These are phyloP conservation scores for Tetragonisca angustula DNA, from an alignment of 2,888 invertebrate species.

Conservation along the genomic window DNA sequence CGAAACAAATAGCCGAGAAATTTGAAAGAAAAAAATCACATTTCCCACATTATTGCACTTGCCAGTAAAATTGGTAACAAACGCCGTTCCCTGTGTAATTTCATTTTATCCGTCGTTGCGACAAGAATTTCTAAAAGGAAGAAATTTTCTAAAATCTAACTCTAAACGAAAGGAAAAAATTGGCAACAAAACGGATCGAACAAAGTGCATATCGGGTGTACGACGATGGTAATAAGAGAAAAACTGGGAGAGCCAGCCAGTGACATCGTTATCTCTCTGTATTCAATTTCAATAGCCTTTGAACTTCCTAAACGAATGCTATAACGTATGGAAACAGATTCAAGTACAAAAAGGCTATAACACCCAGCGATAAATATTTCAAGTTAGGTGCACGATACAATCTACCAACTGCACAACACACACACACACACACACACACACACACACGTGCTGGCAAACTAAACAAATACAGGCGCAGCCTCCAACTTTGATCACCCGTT, in stretches of 20 bases:
- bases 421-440: neutral
- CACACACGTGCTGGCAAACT: neutral
- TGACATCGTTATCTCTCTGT: neutral
- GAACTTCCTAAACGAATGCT: neutral
- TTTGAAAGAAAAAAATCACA: no score
- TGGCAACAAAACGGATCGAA: neutral
- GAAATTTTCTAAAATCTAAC: no score
- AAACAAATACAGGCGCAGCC: neutral
- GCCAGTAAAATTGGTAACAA: no score
- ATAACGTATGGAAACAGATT: neutral
- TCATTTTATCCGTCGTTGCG: no score
- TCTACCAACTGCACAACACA: neutral
- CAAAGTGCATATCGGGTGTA: fast-evolving
- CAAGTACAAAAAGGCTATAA: slow-evolving; percentile 1
- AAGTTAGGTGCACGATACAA: neutral
- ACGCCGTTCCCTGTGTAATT: no score
- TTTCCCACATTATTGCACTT: no score
- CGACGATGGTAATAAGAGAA: neutral
- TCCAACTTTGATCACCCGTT: slow-evolving; percentile 10
- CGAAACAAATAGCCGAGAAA: no score
- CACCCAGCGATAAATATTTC: neutral
- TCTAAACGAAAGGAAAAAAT: neutral
- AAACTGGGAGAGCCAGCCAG: neutral
- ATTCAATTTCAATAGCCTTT: neutral
- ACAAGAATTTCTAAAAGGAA: no score